Evolutionary conservation across 2,888 invertebrate genomes (phyloP), one percentile per base, ranked within the genome.

Genomic region (Cerceris ruficornis): DNA sequence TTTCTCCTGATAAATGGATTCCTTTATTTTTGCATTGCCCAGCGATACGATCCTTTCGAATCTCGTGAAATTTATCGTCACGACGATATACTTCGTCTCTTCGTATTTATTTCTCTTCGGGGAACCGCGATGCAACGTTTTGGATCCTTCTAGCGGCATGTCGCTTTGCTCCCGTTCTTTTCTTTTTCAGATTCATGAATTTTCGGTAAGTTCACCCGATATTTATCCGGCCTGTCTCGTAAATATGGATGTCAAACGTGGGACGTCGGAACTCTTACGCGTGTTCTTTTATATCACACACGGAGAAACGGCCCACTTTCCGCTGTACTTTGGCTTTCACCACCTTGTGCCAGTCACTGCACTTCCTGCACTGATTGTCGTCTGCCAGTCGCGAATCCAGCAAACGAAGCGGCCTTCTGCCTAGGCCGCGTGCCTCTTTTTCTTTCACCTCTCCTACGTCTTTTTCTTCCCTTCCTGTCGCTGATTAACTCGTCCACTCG

Each of bases 341-440:
- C 88, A 84, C 85, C 86, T 83, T 85, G 90, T 90, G 87, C 90
- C 91, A 91, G 91, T 90, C 89, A 90, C 87, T 92, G 91, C 90
- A 90, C 89, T 92, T 91, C 90, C 91, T 89, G 92, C 92, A 91
- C 92, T 92, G 91, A 91, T 92, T 91, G 90, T 90, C 89, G 86
- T 88, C 82, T 79, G 77, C 82, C 79, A 78, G 39, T 64, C 67
- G 76, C 28, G 78, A 80, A 80, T 14, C 72, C 71, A 75, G 66
- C 64, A 82, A 59, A 62, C 73, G 66, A 43, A 66, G 62, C 65
- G 65, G 74, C 74, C 62, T 74, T 74, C 74, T 64, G 46, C 61
- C 69, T 46, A 55, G 41, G 42, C 50, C 65, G 66, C 50, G 17
- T 4, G n/a, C 62, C 76, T 64, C 54, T 52, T 52, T 43, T 11